Conservation (phyloP, 2,888 invertebrate species). For the Aporophyla nigra region DNA sequence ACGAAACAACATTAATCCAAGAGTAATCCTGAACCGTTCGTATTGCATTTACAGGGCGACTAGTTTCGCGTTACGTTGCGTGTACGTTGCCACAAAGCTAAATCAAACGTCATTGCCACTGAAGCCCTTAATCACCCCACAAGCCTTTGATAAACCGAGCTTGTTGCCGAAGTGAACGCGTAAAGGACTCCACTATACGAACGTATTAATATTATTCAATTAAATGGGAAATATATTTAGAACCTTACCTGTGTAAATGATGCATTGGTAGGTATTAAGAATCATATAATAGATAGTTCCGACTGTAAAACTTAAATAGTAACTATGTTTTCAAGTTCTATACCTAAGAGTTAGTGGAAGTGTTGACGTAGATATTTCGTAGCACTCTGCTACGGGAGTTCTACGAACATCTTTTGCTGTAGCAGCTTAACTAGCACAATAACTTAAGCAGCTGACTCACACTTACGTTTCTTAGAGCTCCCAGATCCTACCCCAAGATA, state of each 20-base stretch:
- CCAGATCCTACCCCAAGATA: background rate
- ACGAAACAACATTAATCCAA: constrained; percentile 30
- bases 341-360: background rate
- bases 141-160: constrained; percentile 81
- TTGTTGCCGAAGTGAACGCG: constrained; percentile 63
- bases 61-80: constrained; percentile 61
- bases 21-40: constrained; percentile 42
- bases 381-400: constrained; percentile 26
- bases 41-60: constrained; percentile 41
- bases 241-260: background rate
- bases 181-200: constrained; percentile 28
- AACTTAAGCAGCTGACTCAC: background rate
- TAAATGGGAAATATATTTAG: constrained; percentile 7
- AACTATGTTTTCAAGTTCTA: background rate
- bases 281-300: background rate
- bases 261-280: background rate
- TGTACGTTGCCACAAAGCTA: constrained; percentile 76
- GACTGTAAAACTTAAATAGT: constrained; percentile 8
- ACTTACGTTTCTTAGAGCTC: constrained; percentile 5
- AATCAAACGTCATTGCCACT: constrained; percentile 84
- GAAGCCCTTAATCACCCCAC: constrained; percentile 81
- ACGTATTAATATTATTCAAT: constrained; percentile 31
- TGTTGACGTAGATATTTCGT: constrained; percentile 17
- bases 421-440: background rate
- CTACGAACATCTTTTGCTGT: constrained; percentile 11